phyloP scores from a whole-genome alignment of 2,888 invertebrate species.

The Drosophila testacea region DNA sequence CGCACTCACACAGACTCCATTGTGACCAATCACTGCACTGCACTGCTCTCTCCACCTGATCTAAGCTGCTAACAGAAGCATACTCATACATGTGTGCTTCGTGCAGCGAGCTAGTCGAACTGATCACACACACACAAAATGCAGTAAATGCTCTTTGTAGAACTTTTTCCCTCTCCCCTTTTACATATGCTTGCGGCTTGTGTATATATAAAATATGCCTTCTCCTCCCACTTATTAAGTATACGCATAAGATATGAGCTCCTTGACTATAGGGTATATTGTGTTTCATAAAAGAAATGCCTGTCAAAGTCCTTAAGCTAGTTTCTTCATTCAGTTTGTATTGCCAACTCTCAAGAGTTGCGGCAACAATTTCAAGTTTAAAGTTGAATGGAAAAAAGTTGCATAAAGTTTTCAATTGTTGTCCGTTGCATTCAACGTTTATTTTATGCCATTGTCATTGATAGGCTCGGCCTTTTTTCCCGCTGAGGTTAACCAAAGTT shows the following conservation, averaged over 20 bases:
- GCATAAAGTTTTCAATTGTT: conserved; percentile 48
- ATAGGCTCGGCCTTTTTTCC: conserved; percentile 28
- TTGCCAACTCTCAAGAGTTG: conserved; percentile 13
- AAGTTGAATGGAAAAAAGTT: conserved; percentile 47
- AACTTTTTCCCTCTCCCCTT: neutral
- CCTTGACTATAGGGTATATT: neutral
- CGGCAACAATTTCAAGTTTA: conserved; percentile 47
- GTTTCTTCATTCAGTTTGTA: conserved; percentile 10
- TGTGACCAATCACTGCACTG: neutral
- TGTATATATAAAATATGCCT: neutral
- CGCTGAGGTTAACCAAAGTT: conserved; percentile 43
- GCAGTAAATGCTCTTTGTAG: no score
- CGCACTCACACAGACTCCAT: no score
- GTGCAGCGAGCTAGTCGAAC: neutral
- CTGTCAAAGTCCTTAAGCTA: conserved; percentile 7
- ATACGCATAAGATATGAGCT: no score
- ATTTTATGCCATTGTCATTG: conserved; percentile 48
- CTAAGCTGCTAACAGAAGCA: neutral
- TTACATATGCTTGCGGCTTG: neutral
- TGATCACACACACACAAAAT: neutral
- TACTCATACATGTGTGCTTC: neutral
- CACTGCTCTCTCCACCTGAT: neutral
- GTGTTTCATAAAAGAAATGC: neutral
- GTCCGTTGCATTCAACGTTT: conserved; percentile 35
- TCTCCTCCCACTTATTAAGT: no score